Evolutionary conservation across 2,113 vertebrate genomes (phyloP).

Genomic region (Deroptyus accipitrinus): DNA sequence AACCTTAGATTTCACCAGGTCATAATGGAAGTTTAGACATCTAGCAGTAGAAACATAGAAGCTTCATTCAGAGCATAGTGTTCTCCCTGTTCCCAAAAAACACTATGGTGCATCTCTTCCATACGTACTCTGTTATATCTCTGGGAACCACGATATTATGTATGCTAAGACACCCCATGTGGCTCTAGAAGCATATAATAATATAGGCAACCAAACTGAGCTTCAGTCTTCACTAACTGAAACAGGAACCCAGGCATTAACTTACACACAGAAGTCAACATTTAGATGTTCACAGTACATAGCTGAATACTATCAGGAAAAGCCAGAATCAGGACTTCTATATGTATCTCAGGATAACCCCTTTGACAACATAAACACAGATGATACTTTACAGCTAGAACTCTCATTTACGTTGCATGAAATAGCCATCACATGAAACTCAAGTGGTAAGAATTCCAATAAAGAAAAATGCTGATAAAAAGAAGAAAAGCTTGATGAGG

Average conservation of each 20-base stretch:
- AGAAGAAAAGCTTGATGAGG: background rate
- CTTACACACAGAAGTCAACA: background rate
- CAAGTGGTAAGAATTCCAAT: background rate
- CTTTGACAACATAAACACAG: background rate
- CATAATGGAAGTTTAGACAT: background rate
- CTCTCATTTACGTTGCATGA: background rate
- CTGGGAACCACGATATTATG: background rate
- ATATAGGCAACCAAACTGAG: background rate
- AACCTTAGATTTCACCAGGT: background rate
- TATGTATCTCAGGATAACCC: background rate
- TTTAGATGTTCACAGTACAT: background rate
- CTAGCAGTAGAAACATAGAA: background rate
- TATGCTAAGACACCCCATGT: background rate
- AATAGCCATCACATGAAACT: background rate
- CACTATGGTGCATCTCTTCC: rapidly evolving
- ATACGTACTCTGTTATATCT: background rate
- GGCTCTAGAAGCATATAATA: background rate
- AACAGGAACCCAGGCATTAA: background rate
- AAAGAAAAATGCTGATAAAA: background rate
- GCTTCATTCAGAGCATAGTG: background rate
- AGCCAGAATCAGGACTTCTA: background rate
- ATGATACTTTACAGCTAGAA: background rate
- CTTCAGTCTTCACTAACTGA: rapidly evolving
- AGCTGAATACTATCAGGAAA: background rate
- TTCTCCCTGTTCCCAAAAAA: background rate